Base-by-base conservation (phyloP, 2,113 vertebrate genomes). In the Gymnarchus niloticus region DNA sequence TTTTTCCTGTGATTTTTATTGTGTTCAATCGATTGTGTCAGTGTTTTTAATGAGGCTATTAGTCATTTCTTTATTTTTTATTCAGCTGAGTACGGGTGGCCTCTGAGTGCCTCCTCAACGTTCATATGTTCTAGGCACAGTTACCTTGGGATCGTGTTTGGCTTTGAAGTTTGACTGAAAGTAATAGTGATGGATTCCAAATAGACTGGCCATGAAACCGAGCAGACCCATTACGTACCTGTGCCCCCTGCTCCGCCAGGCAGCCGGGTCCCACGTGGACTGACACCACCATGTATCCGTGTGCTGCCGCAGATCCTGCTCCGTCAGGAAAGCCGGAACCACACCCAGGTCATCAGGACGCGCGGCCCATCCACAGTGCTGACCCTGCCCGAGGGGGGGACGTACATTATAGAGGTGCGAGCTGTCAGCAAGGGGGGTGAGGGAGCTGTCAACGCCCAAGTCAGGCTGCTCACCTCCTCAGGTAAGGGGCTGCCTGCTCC, bases 371-470 rank as follows among this genome's bases (percentile, higher is more conserved):
- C 97, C 82, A 96, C 96, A 0, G 92, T 96, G 84, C 93, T 99
- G 0, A 94, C 96, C 8, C 96, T 99, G 82, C 95, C 96, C 0
- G 97, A 98, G 81, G 96, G 95, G 83, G 98, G 98, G 12, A 95
- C 97, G 86, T 99, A 99, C 65, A 94, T 97, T 90, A 98, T 99
- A 6, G 96, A 99, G 91, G 96, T 99, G 49, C 95, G 96, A 44
- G 95, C 96, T 0, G 94, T 96, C 87, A 97, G 98, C 46, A 97
- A 99, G 92, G 97, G 98, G 65, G 98, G 98, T 2, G 97, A 98
- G 86, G 97, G 97, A 56, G 94, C 95, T 0, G 90, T 95, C 3
- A 96, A 96, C 90, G 93, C 97, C 46, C 97, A 98, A 82, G 96
- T 98, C 87, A 96, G 97, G 91, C 91, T 99, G 44, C 95, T 97